Percentiles rank a stretch among this genome's conserved stretches.
These are phyloP conservation scores for Steinernema scapterisci DNA, from an alignment of 2,888 invertebrate species.

Conservation along the genomic window DNA sequence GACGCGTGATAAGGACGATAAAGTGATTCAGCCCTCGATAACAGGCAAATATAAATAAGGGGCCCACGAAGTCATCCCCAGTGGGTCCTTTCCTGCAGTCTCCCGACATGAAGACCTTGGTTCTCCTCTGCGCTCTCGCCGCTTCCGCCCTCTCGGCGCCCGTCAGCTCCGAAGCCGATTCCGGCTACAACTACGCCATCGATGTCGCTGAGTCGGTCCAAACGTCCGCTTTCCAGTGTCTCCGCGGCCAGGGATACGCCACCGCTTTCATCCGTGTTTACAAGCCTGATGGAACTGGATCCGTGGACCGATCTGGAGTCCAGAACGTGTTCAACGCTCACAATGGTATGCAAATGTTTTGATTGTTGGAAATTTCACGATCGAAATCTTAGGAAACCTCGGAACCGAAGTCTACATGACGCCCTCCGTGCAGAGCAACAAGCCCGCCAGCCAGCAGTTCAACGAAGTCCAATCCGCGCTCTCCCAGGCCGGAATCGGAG, in stretches of 20 bases:
- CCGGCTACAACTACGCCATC: conserved; percentile 29
- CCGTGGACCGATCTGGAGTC: conserved; percentile 24
- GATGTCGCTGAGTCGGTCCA: conserved; percentile 18
- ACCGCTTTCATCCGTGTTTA: conserved; percentile 31
- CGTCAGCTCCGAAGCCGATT: not conserved
- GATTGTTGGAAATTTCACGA: not conserved
- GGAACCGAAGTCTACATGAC: conserved; percentile 11
- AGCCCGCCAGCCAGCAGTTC: not conserved
- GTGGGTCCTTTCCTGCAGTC: not conserved
- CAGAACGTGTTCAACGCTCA: conserved; percentile 33
- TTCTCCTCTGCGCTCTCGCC: not conserved
- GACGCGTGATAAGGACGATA: not conserved
- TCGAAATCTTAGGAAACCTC: not conserved
- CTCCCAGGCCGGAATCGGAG: not conserved
- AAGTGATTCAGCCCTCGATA: conserved; percentile 10
- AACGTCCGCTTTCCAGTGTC: conserved; percentile 8
- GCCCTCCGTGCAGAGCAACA: not conserved
- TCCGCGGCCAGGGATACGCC: conserved; percentile 20
- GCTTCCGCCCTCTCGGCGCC: not conserved
- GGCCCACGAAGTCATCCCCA: no score
- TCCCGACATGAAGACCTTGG: not conserved
- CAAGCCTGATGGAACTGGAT: conserved; percentile 18
- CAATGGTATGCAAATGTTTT: not conserved
- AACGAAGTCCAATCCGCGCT: not conserved
- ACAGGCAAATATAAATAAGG: not conserved